Conservation (phyloP, 2,113 vertebrate species). For the Cathartes aura region DNA sequence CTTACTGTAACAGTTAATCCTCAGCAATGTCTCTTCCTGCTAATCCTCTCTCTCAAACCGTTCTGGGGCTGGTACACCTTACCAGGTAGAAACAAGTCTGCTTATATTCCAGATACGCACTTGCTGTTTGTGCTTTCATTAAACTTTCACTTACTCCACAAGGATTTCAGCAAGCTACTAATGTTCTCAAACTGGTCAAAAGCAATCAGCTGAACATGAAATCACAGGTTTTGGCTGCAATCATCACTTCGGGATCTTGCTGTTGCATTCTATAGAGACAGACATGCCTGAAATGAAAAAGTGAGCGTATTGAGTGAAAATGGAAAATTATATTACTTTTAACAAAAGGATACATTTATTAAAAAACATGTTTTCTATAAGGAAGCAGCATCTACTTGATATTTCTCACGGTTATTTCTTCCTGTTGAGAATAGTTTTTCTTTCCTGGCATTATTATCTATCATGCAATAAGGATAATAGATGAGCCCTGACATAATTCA, state of each 20-base stretch:
- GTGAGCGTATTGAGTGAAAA: not conserved
- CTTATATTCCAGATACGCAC: constrained; percentile 17
- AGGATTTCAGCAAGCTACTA: constrained; percentile 35
- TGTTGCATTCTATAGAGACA: constrained; percentile 18
- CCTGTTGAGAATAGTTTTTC: constrained; percentile 28
- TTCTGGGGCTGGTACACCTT: not conserved
- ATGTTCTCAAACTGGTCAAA: constrained; percentile 36
- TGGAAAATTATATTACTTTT: constrained; percentile 47
- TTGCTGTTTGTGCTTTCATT: constrained; percentile 23
- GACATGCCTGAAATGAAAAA: constrained; percentile 12
- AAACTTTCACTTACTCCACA: constrained; percentile 7
- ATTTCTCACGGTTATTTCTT: constrained; percentile 4
- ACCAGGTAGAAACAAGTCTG: not conserved
- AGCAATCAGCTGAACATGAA: constrained; percentile 25
- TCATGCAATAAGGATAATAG: constrained; percentile 44
- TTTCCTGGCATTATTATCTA: constrained; percentile 29
- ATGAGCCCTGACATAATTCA: constrained; percentile 49
- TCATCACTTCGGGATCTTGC: constrained; percentile 5
- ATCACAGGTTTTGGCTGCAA: not conserved
- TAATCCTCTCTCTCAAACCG: not conserved
- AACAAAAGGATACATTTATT: constrained; percentile 43
- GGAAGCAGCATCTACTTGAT: not conserved
- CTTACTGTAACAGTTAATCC: not conserved
- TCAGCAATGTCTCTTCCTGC: not conserved
- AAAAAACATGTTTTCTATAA: constrained; percentile 11